Evolutionary conservation across 2,888 invertebrate species (phyloP).

Genomic region (Hymenopus coronatus): DNA sequence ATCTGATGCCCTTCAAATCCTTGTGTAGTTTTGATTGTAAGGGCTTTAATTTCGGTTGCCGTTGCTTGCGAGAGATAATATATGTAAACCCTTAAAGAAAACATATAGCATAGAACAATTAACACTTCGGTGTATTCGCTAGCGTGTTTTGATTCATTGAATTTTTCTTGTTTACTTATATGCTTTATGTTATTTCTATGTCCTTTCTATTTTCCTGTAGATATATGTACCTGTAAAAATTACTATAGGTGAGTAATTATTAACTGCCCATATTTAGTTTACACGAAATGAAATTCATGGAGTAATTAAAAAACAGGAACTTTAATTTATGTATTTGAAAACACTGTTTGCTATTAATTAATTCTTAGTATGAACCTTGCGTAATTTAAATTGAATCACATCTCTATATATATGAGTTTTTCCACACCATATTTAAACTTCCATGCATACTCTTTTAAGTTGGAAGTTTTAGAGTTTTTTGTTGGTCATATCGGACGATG

Average conservation of each 20-base stretch:
- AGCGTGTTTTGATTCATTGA: background rate
- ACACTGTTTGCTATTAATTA: background rate
- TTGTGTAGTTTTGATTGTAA: background rate
- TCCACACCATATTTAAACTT: background rate
- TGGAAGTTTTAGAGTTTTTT: too few species aligned
- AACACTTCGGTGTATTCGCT: background rate
- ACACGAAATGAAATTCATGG: background rate
- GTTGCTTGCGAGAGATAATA: background rate
- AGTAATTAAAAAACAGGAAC: background rate
- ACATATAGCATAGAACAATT: background rate
- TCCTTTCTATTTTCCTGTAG: background rate
- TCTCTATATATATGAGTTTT: background rate
- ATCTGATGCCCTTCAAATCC: too few species aligned
- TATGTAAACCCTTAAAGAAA: background rate
- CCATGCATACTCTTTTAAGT: background rate
- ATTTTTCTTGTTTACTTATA: background rate
- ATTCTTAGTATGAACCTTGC: background rate
- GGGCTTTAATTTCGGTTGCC: background rate
- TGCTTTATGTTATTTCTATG: background rate
- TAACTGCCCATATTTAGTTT: background rate
- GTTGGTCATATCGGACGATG: too few species aligned
- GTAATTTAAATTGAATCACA: background rate
- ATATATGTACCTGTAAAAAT: background rate
- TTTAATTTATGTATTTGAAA: background rate
- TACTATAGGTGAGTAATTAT: background rate